Percentiles rank a stretch among this genome's conserved stretches.
These are phyloP conservation scores for Mallotus villosus DNA, from an alignment of 2,797 vertebrate genomes.

Conservation along the genomic window DNA sequence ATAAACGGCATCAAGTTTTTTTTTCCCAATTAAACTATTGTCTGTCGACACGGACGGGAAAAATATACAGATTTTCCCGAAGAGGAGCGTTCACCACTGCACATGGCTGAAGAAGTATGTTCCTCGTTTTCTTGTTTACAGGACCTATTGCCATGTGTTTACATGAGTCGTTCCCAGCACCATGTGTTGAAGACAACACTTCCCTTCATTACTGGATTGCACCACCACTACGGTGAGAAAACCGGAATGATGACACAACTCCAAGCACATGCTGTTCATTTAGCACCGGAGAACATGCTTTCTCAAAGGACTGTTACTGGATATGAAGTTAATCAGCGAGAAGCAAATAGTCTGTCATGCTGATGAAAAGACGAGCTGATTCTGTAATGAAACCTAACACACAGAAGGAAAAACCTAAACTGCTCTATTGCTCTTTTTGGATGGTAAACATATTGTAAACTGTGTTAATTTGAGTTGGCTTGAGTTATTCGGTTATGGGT, in stretches of 20 bases:
- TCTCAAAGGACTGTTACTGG: background rate
- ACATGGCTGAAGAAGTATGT: background rate
- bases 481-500: too few species aligned
- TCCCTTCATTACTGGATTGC: conserved; percentile 38
- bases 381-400: too few species aligned
- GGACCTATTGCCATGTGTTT: conserved; percentile 21
- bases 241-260: conserved; percentile 17
- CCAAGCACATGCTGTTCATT: background rate
- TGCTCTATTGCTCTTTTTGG: too few species aligned
- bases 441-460: too few species aligned
- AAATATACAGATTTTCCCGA: background rate
- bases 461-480: too few species aligned
- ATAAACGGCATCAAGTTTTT: too few species aligned
- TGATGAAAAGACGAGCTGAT: too few species aligned
- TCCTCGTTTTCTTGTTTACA: background rate
- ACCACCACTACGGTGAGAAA: conserved; percentile 18
- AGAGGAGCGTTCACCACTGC: background rate
- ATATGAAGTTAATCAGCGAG: background rate
- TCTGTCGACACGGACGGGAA: too few species aligned
- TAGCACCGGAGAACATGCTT: background rate
- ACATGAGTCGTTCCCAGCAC: conserved; percentile 24
- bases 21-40: too few species aligned
- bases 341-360: too few species aligned
- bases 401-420: too few species aligned
- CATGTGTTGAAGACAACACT: conserved; percentile 15